Evolutionary conservation across 2,113 vertebrate genomes (phyloP).

Genomic region (Procavia capensis): DNA sequence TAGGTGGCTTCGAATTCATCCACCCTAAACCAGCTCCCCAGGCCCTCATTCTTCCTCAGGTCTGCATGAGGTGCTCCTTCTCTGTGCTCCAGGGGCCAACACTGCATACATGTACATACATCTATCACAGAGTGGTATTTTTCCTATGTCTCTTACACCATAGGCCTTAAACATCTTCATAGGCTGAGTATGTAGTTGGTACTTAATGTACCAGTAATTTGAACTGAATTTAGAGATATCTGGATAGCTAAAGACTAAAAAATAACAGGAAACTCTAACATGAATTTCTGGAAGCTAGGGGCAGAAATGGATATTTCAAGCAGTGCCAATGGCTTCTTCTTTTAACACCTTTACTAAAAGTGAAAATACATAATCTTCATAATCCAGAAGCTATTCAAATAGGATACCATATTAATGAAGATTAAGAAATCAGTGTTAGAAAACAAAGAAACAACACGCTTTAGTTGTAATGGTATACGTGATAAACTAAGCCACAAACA

Average conservation of each 20-base stretch:
- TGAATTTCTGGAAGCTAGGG: neutral
- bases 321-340: neutral
- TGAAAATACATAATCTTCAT: slow-evolving; percentile 70
- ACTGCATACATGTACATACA: neutral
- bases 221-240: slow-evolving; percentile 23
- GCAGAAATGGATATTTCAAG: neutral
- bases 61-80: neutral
- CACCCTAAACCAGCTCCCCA: neutral
- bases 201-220: neutral
- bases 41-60: too few relatives aligned
- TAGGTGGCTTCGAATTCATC: too few relatives aligned
- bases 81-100: neutral
- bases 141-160: neutral
- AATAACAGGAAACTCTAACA: neutral
- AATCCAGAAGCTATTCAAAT: slow-evolving; percentile 80
- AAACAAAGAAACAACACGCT: slow-evolving; percentile 25
- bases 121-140: neutral
- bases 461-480: neutral
- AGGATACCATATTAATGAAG: slow-evolving; percentile 70
- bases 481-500: neutral
- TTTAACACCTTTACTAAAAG: slow-evolving; percentile 45
- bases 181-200: neutral
- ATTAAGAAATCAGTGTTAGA: slow-evolving; percentile 78
- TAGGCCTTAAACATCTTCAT: neutral
- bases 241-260: slow-evolving; percentile 26